Conservation (phyloP, 1,140 invertebrate genomes). For the Melanaphis sacchari region DNA sequence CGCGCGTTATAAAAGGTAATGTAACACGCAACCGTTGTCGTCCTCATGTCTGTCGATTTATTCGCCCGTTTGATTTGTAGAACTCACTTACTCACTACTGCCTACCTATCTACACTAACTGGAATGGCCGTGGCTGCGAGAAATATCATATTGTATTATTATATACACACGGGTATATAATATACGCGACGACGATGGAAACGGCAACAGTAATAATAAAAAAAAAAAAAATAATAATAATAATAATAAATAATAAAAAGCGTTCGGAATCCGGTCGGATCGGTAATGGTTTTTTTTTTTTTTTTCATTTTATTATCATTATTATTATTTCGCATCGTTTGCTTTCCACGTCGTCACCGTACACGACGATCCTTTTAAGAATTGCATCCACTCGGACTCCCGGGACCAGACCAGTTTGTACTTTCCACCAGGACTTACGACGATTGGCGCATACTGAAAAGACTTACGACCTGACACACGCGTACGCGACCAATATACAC, state of each 20-base stretch:
- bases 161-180: background rate
- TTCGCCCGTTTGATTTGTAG: conserved; percentile 53
- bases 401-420: conserved; percentile 39
- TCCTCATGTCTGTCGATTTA: conserved; percentile 52
- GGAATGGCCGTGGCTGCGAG: background rate
- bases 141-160: background rate
- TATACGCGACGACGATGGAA: background rate
- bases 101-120: background rate
- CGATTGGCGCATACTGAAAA: conserved; percentile 15
- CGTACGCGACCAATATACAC: background rate
- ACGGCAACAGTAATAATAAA: background rate
- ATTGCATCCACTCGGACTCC: background rate
- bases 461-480: background rate
- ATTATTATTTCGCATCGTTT: background rate
- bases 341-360: background rate
- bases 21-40: conserved; percentile 40
- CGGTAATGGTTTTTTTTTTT: conserved; percentile 4
- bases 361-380: conserved; percentile 31
- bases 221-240: too few species aligned
- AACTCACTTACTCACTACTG: background rate
- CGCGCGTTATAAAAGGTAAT: conserved; percentile 49
- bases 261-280: conserved; percentile 48
- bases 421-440: conserved; percentile 5
- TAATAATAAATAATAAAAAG: background rate
- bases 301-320: background rate